Evolutionary conservation across 2,113 vertebrate genomes (phyloP).

Genomic region (Tragelaphus buxtoni): DNA sequence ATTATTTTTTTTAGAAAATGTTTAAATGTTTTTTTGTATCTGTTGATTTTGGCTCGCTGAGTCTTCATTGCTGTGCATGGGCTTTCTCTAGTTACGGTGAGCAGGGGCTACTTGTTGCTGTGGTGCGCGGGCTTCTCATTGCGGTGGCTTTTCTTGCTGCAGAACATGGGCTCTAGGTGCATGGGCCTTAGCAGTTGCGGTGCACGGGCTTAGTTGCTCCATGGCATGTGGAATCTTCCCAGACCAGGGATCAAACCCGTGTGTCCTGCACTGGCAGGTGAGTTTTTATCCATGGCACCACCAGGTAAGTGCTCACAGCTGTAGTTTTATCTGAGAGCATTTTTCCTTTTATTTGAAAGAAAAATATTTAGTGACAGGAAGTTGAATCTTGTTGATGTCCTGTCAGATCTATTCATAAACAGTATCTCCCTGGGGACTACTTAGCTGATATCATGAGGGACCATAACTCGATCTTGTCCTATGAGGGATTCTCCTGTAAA

Average conservation of each 20-base stretch:
- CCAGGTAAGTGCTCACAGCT: not conserved
- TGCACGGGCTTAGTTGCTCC: not conserved
- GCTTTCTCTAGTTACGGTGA: not conserved
- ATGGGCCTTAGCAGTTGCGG: not conserved
- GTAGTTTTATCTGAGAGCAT: not conserved
- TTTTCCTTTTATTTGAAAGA: not conserved
- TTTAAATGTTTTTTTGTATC: not conserved
- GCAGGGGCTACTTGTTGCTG: not conserved
- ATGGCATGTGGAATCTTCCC: not conserved
- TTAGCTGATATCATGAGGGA: not conserved
- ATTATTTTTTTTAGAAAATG: not conserved
- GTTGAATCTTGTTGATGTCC: not conserved
- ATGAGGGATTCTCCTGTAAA: not conserved
- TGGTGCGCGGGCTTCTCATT: rapidly evolving
- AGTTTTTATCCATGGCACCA: not conserved
- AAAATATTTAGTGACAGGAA: not conserved
- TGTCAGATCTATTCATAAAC: not conserved
- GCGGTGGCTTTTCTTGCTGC: not conserved
- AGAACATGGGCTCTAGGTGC: not conserved
- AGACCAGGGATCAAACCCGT: not conserved
- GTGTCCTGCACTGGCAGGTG: not conserved
- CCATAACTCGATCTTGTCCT: not conserved
- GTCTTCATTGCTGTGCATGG: not conserved
- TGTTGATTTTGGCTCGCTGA: not conserved
- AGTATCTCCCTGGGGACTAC: not conserved